Percentiles rank a stretch among this genome's conserved stretches.
Evolutionary conservation across 2,888 invertebrate species (phyloP).

Genomic region (Trichacis sp.): DNA sequence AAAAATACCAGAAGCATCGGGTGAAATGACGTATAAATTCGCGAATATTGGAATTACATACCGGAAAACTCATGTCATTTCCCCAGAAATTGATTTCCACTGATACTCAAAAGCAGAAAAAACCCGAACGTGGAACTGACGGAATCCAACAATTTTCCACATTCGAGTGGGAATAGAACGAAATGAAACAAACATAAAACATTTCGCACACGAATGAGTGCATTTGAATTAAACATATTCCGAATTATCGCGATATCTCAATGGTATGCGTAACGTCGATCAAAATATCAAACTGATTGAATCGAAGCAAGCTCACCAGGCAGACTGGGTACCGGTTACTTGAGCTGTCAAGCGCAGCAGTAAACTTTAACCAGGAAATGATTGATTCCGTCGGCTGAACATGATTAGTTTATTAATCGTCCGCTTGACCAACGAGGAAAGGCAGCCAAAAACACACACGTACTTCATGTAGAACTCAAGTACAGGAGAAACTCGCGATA

Average conservation of each 20-base stretch:
- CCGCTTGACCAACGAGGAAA: conserved; percentile 51
- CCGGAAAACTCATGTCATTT: too few species aligned
- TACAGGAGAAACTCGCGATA: too few species aligned
- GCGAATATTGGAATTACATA: too few species aligned
- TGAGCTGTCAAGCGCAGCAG: conserved; percentile 57
- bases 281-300: conserved; percentile 48
- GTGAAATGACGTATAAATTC: too few species aligned
- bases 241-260: conserved; percentile 24
- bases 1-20: neutral
- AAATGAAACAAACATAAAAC: conserved; percentile 2
- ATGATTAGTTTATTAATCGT: conserved; percentile 63
- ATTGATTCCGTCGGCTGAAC: conserved; percentile 58
- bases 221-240: conserved; percentile 1
- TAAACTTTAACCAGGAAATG: conserved; percentile 54
- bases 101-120: neutral
- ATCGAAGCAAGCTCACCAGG: conserved; percentile 51
- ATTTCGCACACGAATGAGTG: neutral
- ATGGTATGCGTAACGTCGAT: conserved; percentile 33
- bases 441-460: conserved; percentile 41
- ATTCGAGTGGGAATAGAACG: neutral
- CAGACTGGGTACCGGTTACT: conserved; percentile 50
- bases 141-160: neutral
- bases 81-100: neutral
- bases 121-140: neutral
- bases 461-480: too few species aligned